Evolutionary conservation across 2,113 vertebrate species (phyloP), one percentile per base, ranked within the genome.

Genomic region (Colius striatus): DNA sequence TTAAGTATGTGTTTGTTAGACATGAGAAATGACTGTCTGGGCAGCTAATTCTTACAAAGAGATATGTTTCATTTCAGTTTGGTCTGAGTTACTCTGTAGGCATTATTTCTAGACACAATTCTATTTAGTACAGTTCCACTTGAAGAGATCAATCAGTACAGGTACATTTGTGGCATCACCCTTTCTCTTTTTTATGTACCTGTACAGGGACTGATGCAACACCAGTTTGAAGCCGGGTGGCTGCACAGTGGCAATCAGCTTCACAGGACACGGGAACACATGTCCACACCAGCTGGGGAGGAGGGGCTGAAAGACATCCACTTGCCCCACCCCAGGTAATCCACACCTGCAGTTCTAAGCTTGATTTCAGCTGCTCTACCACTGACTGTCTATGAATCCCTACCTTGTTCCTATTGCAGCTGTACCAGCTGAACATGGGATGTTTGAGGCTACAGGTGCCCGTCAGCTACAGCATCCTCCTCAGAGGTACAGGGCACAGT

Each of bases 191-290:
- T 36, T 8, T 6, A 0, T 12, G 6, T 19, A 21, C 34, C 54
- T 13, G 5, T 6, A 13, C 19, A 20, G 36, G 29, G 67, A 34
- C 2, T 23, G 26, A 3, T 30, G 29, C 58, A 23, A n/a, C 45
- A 27, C 38, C 62, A 20, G 11, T 32, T 54, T 23, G 19, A n/a
- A 5, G 5, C 2, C 2, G 13, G 32, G 9, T 29, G 51, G 41
- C 65, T 83, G 83, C 57, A n/a, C 26, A 18, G 75, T 41, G 3
- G 1, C 27, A 3, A 1, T 4, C 12, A 41, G 8, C 2, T 1
- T 13, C 3, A 1, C 0, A 2, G 47, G 73, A 5, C 30, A 15
- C 0, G 2, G 84, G 41, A 32, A 10, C 61, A 5, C 2, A 2
- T 43, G 50, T 41, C 41, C 5, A 0, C 32, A 13, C 12, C 45